phyloP scores from a whole-genome alignment of 2,797 vertebrate species.

The Tokudaia tokunoshimensis region DNA sequence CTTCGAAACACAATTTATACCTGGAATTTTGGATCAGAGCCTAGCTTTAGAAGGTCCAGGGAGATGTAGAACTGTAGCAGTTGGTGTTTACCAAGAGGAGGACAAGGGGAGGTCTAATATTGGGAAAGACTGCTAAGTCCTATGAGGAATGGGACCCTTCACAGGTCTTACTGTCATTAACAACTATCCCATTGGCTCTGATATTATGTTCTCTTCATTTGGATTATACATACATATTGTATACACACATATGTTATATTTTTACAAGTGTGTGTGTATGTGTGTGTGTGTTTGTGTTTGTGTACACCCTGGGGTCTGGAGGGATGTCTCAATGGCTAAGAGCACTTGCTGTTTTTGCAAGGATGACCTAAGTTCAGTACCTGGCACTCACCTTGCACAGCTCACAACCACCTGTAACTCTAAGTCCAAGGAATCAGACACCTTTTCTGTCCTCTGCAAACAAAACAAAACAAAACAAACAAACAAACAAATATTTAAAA shows the following conservation, averaged over 20 bases:
- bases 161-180: background rate
- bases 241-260: no score
- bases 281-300: background rate
- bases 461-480: background rate
- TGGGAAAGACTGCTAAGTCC: background rate
- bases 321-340: background rate
- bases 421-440: background rate
- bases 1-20: slow-evolving; percentile 23
- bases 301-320: background rate
- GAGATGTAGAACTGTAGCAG: background rate
- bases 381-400: background rate
- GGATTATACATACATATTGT: background rate
- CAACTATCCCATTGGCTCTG: background rate
- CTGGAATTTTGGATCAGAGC: background rate
- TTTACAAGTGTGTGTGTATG: no score
- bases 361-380: background rate
- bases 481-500: background rate
- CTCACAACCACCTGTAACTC: background rate
- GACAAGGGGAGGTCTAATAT: background rate
- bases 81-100: background rate
- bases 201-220: slow-evolving; percentile 28
- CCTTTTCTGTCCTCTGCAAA: background rate
- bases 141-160: background rate
- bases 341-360: background rate
- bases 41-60: background rate